Percentiles rank a stretch among this genome's conserved stretches.
Evolutionary conservation across 2,113 vertebrate species (phyloP).

Genomic region (Perognathus longimembris): DNA sequence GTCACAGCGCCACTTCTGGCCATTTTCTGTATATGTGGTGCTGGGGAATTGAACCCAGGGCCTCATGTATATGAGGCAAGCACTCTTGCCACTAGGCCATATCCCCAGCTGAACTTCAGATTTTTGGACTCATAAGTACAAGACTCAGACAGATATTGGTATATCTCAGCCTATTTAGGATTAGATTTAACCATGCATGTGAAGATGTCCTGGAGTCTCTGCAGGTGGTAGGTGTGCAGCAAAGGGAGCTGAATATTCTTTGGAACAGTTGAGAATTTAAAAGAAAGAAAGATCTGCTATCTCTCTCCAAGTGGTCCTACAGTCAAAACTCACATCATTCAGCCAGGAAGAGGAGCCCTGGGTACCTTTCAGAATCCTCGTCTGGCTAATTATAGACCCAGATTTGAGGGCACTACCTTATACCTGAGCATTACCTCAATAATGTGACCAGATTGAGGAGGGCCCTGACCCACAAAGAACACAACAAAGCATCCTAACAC

Average conservation of each 20-base stretch:
- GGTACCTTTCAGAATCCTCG: neutral
- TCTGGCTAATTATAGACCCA: too few species aligned
- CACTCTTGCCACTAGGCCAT: too few species aligned
- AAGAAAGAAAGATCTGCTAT: neutral
- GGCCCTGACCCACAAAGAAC: fast-evolving
- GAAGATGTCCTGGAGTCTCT: neutral
- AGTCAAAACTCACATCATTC: neutral
- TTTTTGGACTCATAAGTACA: neutral
- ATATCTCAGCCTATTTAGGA: slow-evolving; percentile 71
- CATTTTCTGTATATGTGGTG: too few species aligned
- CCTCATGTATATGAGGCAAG: too few species aligned
- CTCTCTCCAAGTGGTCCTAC: neutral
- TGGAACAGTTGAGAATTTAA: neutral
- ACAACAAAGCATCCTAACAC: fast-evolving
- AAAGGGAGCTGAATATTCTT: neutral
- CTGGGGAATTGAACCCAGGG: too few species aligned
- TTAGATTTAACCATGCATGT: neutral
- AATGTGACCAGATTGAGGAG: neutral
- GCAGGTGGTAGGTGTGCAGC: neutral
- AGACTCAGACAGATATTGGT: neutral
- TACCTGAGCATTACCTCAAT: neutral
- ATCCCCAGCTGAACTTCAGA: neutral
- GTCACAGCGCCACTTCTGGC: too few species aligned
- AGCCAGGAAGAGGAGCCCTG: neutral
- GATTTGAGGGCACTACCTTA: neutral